These are phyloP conservation scores for Phengaris alcon DNA, from an alignment of 2,888 invertebrate species.

Conservation along the genomic window DNA sequence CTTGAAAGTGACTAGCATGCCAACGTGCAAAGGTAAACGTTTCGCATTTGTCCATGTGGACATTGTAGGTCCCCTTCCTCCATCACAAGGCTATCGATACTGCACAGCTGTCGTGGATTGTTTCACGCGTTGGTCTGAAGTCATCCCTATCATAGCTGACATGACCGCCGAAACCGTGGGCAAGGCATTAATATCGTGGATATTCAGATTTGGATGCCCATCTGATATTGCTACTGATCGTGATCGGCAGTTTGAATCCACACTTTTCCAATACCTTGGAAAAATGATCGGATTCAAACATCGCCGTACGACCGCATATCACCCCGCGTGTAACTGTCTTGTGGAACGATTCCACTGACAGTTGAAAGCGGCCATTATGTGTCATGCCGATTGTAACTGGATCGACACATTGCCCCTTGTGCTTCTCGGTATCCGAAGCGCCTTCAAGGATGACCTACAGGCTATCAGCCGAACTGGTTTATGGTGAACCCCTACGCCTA, in stretches of 20 bases:
- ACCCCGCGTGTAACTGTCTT: conserved; percentile 42
- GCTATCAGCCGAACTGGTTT: too few species aligned
- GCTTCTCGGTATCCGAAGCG: conserved; percentile 37
- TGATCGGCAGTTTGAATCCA: conserved; percentile 41
- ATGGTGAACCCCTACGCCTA: too few species aligned
- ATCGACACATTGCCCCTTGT: conserved; percentile 38
- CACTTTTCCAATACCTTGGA: conserved; percentile 31
- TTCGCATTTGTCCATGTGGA: conserved; percentile 35
- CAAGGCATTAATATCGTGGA: conserved; percentile 52
- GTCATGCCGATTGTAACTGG: conserved; percentile 35
- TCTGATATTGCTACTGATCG: conserved; percentile 36
- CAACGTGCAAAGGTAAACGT: background rate
- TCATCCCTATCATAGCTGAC: conserved; percentile 44
- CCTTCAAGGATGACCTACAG: background rate
- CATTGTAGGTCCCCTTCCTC: conserved; percentile 37
- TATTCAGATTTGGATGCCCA: conserved; percentile 60
- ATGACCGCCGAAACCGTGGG: conserved; percentile 52
- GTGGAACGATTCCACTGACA: conserved; percentile 41
- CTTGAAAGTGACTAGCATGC: too few species aligned
- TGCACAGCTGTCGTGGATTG: conserved; percentile 41
- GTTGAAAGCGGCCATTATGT: conserved; percentile 17
- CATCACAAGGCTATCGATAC: conserved; percentile 35
- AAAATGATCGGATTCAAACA: background rate
- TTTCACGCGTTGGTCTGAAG: conserved; percentile 52
- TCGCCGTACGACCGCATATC: conserved; percentile 34